Evolutionary conservation across 2,888 invertebrate genomes (phyloP).

Genomic region (Melanchra persicariae): DNA sequence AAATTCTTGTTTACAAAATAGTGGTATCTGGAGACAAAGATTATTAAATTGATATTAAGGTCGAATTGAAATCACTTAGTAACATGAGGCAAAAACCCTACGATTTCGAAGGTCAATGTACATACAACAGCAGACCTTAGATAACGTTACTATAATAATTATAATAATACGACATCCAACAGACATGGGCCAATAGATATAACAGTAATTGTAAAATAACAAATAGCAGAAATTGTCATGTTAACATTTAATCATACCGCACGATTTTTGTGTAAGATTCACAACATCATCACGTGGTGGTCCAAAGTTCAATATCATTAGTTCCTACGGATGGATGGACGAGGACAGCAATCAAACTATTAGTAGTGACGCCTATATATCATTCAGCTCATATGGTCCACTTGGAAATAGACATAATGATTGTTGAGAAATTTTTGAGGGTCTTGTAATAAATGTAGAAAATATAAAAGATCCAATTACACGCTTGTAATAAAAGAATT

Average conservation of each 20-base stretch:
- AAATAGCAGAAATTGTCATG: too few species aligned
- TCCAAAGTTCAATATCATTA: neutral
- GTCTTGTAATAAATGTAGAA: too few species aligned
- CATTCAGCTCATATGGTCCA: neutral
- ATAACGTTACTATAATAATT: neutral
- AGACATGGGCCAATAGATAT: too few species aligned
- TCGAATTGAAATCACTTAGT: too few species aligned
- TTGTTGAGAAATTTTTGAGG: too few species aligned
- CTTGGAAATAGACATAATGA: too few species aligned
- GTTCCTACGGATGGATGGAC: neutral
- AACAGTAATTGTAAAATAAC: too few species aligned
- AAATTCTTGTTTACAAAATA: neutral
- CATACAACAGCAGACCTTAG: neutral
- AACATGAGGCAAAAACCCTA: neutral
- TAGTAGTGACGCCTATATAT: neutral
- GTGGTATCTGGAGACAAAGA: neutral
- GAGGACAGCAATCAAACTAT: slow-evolving; percentile 3
- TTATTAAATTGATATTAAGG: neutral
- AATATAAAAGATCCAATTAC: too few species aligned
- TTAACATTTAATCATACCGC: slow-evolving; percentile 2
- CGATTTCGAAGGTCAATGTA: neutral
- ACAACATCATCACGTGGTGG: neutral
- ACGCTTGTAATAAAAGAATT: too few species aligned
- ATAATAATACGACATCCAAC: too few species aligned
- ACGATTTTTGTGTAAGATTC: neutral